Evolutionary conservation across 2,797 vertebrate genomes (phyloP).

Genomic region (Epinephelus awoara): DNA sequence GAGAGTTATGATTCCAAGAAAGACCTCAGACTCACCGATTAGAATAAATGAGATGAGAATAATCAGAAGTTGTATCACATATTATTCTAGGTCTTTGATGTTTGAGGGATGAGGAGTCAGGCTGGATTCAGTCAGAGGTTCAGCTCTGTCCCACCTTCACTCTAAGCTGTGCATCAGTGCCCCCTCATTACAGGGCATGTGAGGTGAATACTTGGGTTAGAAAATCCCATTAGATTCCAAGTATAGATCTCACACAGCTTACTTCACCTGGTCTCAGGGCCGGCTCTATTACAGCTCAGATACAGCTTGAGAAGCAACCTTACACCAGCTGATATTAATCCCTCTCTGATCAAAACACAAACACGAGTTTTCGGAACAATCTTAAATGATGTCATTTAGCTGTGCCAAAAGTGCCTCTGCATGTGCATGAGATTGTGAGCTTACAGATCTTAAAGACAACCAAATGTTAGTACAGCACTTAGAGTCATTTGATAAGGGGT

Average conservation of each 20-base stretch:
- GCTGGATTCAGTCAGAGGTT: background rate
- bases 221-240: slow-evolving; percentile 25
- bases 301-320: background rate
- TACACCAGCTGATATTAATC: background rate
- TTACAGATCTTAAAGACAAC: slow-evolving; percentile 4
- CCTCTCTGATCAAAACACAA: background rate
- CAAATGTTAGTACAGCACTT: slow-evolving; percentile 6
- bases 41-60: background rate
- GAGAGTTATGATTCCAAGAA: too few relatives aligned
- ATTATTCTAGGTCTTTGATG: background rate
- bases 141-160: background rate
- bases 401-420: background rate
- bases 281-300: background rate
- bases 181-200: background rate
- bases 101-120: background rate
- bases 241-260: slow-evolving; percentile 28
- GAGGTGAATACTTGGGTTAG: slow-evolving; percentile 22
- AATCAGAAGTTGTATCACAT: background rate
- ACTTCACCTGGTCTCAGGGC: slow-evolving; percentile 11
- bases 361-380: slow-evolving; percentile 2
- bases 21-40: background rate
- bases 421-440: background rate
- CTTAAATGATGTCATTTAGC: background rate
- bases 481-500: background rate
- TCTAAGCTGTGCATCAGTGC: slow-evolving; percentile 5